phyloP scores from a whole-genome alignment of 2,888 invertebrate species.

The Sclerodermus sp. region DNA sequence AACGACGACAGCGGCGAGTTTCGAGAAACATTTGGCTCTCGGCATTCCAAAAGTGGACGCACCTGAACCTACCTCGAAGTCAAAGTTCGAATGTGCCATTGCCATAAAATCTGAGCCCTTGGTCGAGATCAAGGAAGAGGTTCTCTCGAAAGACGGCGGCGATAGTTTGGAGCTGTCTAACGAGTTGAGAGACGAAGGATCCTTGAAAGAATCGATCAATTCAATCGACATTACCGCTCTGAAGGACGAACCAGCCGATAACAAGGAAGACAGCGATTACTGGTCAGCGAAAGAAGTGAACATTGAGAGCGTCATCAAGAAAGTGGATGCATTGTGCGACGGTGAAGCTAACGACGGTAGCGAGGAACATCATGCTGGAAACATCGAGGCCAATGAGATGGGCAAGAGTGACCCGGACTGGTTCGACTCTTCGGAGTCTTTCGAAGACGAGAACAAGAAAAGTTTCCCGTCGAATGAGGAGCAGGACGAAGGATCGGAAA shows the following conservation, averaged over 20 bases:
- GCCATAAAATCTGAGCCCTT: slow-evolving; percentile 32
- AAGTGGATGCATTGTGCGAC: slow-evolving; percentile 70
- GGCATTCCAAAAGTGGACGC: slow-evolving; percentile 23
- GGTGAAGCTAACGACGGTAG: slow-evolving; percentile 46
- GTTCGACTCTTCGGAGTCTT: slow-evolving; percentile 41
- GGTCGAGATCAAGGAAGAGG: slow-evolving; percentile 35
- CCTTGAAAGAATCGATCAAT: slow-evolving; percentile 42
- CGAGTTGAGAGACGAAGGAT: slow-evolving; percentile 37
- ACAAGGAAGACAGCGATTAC: slow-evolving; percentile 72
- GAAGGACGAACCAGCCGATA: slow-evolving; percentile 59
- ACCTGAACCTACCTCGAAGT: not conserved
- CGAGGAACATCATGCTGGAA: slow-evolving; percentile 31
- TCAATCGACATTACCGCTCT: slow-evolving; percentile 42
- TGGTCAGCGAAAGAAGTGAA: slow-evolving; percentile 81
- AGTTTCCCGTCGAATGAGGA: slow-evolving; percentile 41
- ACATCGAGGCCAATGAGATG: slow-evolving; percentile 36
- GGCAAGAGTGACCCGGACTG: slow-evolving; percentile 47
- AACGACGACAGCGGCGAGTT: too few species aligned
- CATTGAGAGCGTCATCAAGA: slow-evolving; percentile 80
- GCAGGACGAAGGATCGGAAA: slow-evolving; percentile 53
- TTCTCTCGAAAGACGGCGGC: slow-evolving; percentile 28
- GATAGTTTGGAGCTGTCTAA: slow-evolving; percentile 42
- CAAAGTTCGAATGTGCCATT: slow-evolving; percentile 5
- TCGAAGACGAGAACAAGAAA: slow-evolving; percentile 45
- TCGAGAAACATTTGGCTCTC: slow-evolving; percentile 10